Conservation (phyloP, 2,888 invertebrate species). For the Meganola albula region DNA sequence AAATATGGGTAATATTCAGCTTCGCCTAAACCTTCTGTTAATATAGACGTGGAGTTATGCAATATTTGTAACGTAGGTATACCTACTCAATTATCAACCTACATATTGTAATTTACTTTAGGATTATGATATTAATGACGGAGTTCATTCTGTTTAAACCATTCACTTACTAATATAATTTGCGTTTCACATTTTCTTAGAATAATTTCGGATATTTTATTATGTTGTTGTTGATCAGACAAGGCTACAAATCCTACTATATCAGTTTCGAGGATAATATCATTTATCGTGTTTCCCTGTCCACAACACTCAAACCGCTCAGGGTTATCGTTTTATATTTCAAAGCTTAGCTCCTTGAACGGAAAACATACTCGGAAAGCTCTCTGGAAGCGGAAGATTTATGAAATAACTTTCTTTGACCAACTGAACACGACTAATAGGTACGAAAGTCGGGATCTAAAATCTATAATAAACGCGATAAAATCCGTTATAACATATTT, state of each 20-base stretch:
- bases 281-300: constrained; percentile 28
- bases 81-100: constrained; percentile 10
- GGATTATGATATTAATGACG: too few species aligned
- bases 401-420: constrained; percentile 13
- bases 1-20: too few species aligned
- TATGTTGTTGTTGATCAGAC: constrained; percentile 21
- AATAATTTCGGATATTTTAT: constrained; percentile 9
- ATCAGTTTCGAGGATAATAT: constrained; percentile 27
- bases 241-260: constrained; percentile 19
- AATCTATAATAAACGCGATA: too few species aligned
- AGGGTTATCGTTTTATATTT: constrained; percentile 25
- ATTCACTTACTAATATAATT: too few species aligned
- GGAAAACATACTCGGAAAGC: constrained; percentile 17
- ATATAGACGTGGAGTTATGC: too few species aligned
- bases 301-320: constrained; percentile 24
- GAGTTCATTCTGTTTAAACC: too few species aligned
- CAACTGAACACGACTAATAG: too few species aligned
- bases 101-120: constrained; percentile 13
- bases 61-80: constrained; percentile 19
- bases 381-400: constrained; percentile 19
- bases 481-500: too few species aligned
- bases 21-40: too few species aligned
- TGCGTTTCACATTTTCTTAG: too few species aligned
- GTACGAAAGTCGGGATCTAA: too few species aligned
- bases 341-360: constrained; percentile 23